phyloP scores from a whole-genome alignment of 2,797 vertebrate genomes.

The Anabacerthia variegaticeps region DNA sequence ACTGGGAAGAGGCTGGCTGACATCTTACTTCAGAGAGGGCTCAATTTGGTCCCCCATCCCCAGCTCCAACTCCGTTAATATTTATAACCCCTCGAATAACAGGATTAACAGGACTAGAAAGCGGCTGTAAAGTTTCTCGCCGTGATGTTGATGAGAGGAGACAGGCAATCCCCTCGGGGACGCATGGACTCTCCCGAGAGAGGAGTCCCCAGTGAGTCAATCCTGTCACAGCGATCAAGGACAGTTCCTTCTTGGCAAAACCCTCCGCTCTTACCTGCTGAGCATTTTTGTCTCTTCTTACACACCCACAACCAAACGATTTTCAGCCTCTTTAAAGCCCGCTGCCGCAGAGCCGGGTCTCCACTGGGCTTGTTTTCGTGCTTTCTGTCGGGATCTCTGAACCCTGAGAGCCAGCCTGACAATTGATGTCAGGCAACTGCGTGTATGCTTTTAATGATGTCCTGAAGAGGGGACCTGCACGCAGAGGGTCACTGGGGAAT shows the following conservation, averaged over 20 bases:
- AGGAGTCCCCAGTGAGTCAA: slow-evolving; percentile 63
- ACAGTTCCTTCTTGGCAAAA: slow-evolving; percentile 87
- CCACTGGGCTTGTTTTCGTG: slow-evolving; percentile 51
- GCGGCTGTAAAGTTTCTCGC: slow-evolving; percentile 59
- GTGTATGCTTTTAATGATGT: slow-evolving; percentile 87
- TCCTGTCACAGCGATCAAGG: slow-evolving; percentile 77
- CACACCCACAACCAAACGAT: slow-evolving; percentile 40
- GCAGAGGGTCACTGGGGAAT: slow-evolving; percentile 86
- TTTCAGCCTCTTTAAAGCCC: slow-evolving; percentile 41
- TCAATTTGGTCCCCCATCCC: slow-evolving; percentile 24
- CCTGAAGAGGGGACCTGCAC: slow-evolving; percentile 83
- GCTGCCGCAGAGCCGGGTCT: not conserved
- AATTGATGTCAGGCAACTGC: slow-evolving; percentile 79
- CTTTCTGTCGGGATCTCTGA: slow-evolving; percentile 54
- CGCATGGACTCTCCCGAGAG: slow-evolving; percentile 54
- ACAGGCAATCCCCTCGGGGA: slow-evolving; percentile 60
- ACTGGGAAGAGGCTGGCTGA: slow-evolving; percentile 10
- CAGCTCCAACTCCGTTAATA: slow-evolving; percentile 11
- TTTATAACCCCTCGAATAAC: slow-evolving; percentile 66
- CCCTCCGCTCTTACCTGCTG: slow-evolving; percentile 79
- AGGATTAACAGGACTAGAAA: slow-evolving; percentile 67
- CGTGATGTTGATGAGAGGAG: slow-evolving; percentile 67
- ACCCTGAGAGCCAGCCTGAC: slow-evolving; percentile 62
- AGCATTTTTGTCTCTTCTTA: slow-evolving; percentile 58
- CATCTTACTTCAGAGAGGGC: not conserved